phyloP scores from a whole-genome alignment of 2,113 vertebrate genomes.

The Epinephelus lanceolatus region DNA sequence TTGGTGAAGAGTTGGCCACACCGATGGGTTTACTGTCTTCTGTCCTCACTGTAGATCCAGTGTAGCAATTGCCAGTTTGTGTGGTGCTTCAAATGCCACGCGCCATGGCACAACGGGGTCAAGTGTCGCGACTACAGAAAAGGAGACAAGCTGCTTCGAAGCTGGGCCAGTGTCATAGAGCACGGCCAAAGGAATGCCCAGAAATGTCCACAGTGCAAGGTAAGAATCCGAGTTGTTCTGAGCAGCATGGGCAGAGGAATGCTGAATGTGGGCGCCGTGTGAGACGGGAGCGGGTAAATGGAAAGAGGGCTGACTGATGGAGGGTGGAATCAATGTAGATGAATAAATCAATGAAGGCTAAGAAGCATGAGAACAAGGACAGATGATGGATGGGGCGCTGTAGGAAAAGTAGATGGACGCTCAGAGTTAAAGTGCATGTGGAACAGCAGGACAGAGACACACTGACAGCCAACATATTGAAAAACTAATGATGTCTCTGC shows the following conservation, averaged over 20 bases:
- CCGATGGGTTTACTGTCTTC: neutral
- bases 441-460: slow-evolving; percentile 14
- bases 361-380: slow-evolving; percentile 27
- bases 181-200: slow-evolving; percentile 99
- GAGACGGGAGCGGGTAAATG: slow-evolving; percentile 4
- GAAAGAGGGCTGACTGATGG: slow-evolving; percentile 43
- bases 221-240: slow-evolving; percentile 53
- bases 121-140: slow-evolving; percentile 97
- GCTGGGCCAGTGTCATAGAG: slow-evolving; percentile 96
- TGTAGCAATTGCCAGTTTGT: slow-evolving; percentile 95
- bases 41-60: slow-evolving; percentile 88
- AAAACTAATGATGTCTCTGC: slow-evolving; percentile 36
- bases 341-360: slow-evolving; percentile 59
- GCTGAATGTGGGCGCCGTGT: neutral
- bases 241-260: slow-evolving; percentile 69
- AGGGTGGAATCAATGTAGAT: slow-evolving; percentile 34
- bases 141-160: slow-evolving; percentile 95
- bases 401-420: slow-evolving; percentile 7
- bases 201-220: slow-evolving; percentile 98
- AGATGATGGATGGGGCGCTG: slow-evolving; percentile 52
- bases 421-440: slow-evolving; percentile 21
- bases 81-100: slow-evolving; percentile 99
- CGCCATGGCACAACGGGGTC: slow-evolving; percentile 97
- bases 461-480: slow-evolving; percentile 10
- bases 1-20: too few relatives aligned